Conservation (phyloP, 2,113 vertebrate species). For the Nematolebias whitei region DNA sequence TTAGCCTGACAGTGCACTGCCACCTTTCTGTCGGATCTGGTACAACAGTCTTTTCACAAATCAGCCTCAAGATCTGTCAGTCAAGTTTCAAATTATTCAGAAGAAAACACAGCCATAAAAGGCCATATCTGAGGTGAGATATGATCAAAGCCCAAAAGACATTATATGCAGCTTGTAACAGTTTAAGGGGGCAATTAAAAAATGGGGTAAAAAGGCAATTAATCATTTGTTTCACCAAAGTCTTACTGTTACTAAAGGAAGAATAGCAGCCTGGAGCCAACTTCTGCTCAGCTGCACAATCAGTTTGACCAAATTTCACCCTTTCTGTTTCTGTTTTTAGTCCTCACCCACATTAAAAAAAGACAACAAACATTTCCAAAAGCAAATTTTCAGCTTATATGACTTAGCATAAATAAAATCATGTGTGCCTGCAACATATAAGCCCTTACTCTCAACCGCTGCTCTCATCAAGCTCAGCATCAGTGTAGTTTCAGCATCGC, state of each 20-base stretch:
- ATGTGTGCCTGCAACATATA: slow-evolving; percentile 25
- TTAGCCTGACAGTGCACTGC: slow-evolving; percentile 94
- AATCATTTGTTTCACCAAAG: slow-evolving; percentile 82
- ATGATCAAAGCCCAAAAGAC: slow-evolving; percentile 89
- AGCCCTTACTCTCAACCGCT: not conserved
- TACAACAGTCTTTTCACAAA: slow-evolving; percentile 76
- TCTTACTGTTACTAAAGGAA: slow-evolving; percentile 86
- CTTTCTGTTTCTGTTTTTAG: slow-evolving; percentile 78
- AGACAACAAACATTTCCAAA: slow-evolving; percentile 33
- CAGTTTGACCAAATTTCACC: slow-evolving; percentile 80
- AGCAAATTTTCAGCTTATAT: slow-evolving; percentile 20
- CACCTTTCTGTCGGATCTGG: slow-evolving; percentile 92
- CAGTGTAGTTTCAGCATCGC: slow-evolving; percentile 55
- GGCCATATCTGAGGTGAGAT: slow-evolving; percentile 80
- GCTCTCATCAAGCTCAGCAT: slow-evolving; percentile 36
- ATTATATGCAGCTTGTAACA: slow-evolving; percentile 78
- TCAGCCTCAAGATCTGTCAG: slow-evolving; percentile 50
- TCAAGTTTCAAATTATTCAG: slow-evolving; percentile 82
- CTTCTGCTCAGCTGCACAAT: slow-evolving; percentile 92
- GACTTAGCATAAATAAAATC: slow-evolving; percentile 47
- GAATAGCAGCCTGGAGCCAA: slow-evolving; percentile 90
- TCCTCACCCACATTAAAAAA: slow-evolving; percentile 69
- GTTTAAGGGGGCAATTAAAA: slow-evolving; percentile 42
- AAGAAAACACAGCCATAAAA: slow-evolving; percentile 48
- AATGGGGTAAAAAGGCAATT: slow-evolving; percentile 52